Evolutionary conservation across 1,140 invertebrate species (phyloP), one percentile per base, ranked within the genome.

Genomic region (Zaprionus nigranus): DNA sequence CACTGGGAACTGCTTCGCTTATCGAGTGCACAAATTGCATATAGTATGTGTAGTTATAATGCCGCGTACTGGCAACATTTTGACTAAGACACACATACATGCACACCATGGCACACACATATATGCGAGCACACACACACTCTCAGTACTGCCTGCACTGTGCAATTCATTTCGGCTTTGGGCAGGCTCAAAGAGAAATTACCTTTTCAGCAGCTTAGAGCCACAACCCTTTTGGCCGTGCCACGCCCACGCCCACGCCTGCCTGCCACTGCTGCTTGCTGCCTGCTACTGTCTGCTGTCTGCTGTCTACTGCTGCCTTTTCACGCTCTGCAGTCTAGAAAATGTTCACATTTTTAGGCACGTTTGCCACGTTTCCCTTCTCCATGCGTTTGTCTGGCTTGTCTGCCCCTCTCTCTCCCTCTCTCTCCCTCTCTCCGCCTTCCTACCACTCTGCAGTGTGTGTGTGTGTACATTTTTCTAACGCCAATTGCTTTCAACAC

Each of bases 401-500:
- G 57, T 69, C 30, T 61, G 51, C 59, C 12, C 4, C 22, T 22
- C 15, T 30, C n/a, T n/a, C n/a, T n/a, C n/a, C n/a, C n/a, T n/a
- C n/a, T n/a, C n/a, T n/a, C n/a, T n/a, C n/a, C n/a, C 12, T 15
- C 22, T 22, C 15, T 30, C n/a, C 3, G 5, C 36, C 7, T 40
- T 5, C 4, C 3, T 54, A n/a, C n/a, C n/a, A n/a, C 12, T 54
- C 24, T 58, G 36, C 3, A 22, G n/a, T 17, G 17, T 24, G 26
- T 17, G n/a, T 68, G 58, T 53, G 68, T 66, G 68, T 78, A 56
- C 78, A 75, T 84, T 90, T 88, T 81, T 90, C 75, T 81, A 76
- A 76, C 74, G 78, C 78, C 80, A 79, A 87, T 90, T 88, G 85
- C 85, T 88, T 88, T 88, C 85, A 88, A 88, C 84, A 90, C 85